Base-by-base conservation (phyloP, 2,888 invertebrate genomes). In the Leptinotarsa haldemani region DNA sequence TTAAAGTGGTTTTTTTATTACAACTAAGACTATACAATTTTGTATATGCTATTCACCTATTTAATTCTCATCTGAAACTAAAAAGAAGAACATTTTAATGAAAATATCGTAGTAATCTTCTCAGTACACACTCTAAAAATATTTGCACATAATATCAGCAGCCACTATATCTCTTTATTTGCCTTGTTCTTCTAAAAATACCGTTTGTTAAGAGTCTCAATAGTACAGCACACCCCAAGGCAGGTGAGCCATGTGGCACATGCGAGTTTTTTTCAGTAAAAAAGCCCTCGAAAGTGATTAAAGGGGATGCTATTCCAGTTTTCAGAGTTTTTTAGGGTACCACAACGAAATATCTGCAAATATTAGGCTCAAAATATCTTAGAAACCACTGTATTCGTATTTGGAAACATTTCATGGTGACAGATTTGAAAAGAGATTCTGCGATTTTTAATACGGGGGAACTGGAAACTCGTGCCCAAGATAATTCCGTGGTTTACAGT, bases 181-280 rank as follows among this genome's bases (percentile, higher is more conserved):
- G 48, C 47, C 46, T 48, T 69, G 52, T 69, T 69, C 30, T 52
- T 65, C 47, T 58, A 58, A 65, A 71, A 71, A 71, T 67, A 67
- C 67, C 67, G 56, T 67, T 67, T 67, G 67, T 52, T 53, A 40
- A 67, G 56, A 68, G 52, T 46, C 48, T 52, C 50, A 48, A 52
- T 52, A 30, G 58, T 64, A 50, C 52, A 74, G 72, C 69, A 74
- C 74, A 74, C 74, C 76, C 76, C 71, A 74, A 47, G 77, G 77
- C 77, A 77, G 77, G 77, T 77, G 77, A 77, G 77, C 69, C 74
- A 67, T 73, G 74, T 71, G 77, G 77, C 77, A 77, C 77, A 77
- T 77, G 74, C 77, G 73, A 71, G 66, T 56, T 77, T 77, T 74
- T 73, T 73, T 70, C 30, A 72, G 68, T 64, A 69, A 74, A 74